Percentiles rank a stretch among this genome's conserved stretches.
phyloP scores from a whole-genome alignment of 2,797 vertebrate species.

The Choloepus didactylus region DNA sequence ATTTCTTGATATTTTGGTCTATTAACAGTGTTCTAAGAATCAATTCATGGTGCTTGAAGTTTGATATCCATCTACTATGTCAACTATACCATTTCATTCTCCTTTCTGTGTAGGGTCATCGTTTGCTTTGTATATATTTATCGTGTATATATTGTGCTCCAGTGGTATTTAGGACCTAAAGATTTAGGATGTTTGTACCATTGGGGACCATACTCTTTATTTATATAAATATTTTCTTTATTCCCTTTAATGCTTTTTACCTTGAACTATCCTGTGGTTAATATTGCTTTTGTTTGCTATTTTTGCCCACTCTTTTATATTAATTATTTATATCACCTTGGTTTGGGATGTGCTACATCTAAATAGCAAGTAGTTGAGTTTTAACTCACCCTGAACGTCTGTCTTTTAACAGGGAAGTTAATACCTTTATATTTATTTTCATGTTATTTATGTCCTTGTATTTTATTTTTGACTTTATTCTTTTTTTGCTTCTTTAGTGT shows the following conservation, averaged over 20 bases:
- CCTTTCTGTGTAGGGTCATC: neutral
- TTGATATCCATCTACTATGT: neutral
- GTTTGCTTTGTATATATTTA: neutral
- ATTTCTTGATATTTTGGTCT: conserved; percentile 6
- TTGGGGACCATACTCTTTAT: neutral
- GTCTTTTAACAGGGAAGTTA: neutral
- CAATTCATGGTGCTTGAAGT: neutral
- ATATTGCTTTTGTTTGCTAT: neutral
- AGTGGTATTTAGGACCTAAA: neutral
- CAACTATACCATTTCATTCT: neutral
- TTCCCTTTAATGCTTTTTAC: neutral
- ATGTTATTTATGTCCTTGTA: neutral
- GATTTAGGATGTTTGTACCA: no score
- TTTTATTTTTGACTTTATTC: neutral
- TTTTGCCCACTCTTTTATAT: neutral
- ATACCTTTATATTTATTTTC: neutral
- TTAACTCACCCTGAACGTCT: neutral
- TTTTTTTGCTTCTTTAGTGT: no score
- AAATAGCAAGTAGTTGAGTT: neutral
- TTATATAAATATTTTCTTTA: neutral
- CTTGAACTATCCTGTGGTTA: neutral
- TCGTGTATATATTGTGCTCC: no score
- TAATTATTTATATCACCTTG: neutral
- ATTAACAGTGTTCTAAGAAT: neutral
- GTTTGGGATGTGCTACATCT: neutral